Base-by-base conservation (phyloP, 2,113 vertebrate genomes). In the Alaudala cheleensis region DNA sequence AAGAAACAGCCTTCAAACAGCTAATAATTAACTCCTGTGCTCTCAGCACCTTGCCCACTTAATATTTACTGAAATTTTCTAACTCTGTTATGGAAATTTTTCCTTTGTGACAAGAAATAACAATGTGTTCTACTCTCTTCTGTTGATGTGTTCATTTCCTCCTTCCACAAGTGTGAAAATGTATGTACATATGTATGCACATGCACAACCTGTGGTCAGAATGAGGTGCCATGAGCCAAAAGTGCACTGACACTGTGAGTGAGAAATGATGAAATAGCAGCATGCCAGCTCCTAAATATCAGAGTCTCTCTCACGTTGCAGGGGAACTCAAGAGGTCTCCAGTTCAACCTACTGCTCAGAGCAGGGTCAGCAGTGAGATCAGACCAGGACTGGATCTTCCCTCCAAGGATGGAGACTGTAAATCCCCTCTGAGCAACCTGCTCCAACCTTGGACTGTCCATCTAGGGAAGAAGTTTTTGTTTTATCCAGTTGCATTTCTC, bases 21-120 rank as follows among this genome's bases (percentile, higher is more conserved):
- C 37, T 92, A 90, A 86, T 88, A 88, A 96, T 86, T 88, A 90
- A 74, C 40, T 94, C 81, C 54, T 94, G 47, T 9, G 9, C 33
- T 95, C 62, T 62, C 66, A 77, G 34, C 28, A 86, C 23, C 28
- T 95, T 90, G n/a, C 31, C 39, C 22, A 62, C 39, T 79, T 79
- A 84, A 28, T 90, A 66, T 83, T 91, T 94, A 50, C 58, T 83
- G 54, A 76, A 88, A 82, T 34, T 92, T 93, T 88, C 26, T 62
- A 73, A 83, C 7, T 74, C 11, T 51, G 10, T 57, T 49, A 40
- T 12, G 29, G 85, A 80, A 54, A 24, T 24, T 22, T 80, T 49
- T 82, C 24, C 24, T 44, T 64, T 62, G 4, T 65, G 26, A 82
- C 29, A 44, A 84, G 22, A 82, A 81, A 53, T 25, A 88, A 28